These are phyloP conservation scores for Lepus timidus DNA, from an alignment of 2,113 vertebrate genomes.

Conservation along the genomic window DNA sequence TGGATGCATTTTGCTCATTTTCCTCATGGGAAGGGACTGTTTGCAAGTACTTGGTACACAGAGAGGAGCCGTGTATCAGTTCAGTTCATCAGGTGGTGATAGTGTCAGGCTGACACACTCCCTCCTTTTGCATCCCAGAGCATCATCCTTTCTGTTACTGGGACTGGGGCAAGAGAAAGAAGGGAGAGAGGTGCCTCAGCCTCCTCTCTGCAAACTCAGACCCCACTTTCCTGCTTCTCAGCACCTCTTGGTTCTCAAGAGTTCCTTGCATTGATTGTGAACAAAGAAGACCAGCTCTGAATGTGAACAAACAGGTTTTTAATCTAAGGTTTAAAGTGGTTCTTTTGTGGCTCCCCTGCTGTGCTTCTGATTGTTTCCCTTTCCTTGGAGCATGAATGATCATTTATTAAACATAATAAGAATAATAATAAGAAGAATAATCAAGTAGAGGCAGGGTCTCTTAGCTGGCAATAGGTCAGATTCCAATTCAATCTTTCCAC, in stretches of 20 bases:
- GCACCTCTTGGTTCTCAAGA: background rate
- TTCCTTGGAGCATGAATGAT: constrained; percentile 75
- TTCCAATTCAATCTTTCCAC: constrained; percentile 74
- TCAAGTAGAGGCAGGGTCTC: constrained; percentile 82
- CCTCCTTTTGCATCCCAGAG: background rate
- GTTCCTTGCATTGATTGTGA: constrained; percentile 43
- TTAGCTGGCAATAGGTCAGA: constrained; percentile 83
- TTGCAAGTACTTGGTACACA: background rate
- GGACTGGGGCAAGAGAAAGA: background rate
- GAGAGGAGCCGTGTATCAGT: background rate
- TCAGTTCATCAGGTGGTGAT: background rate
- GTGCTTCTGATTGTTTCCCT: constrained; percentile 80
- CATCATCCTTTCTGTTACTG: background rate
- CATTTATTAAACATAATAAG: constrained; percentile 83
- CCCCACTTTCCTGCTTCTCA: background rate
- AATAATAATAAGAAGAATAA: constrained; percentile 84
- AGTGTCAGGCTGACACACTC: background rate
- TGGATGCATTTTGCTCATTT: constrained; percentile 38
- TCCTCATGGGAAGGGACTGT: background rate
- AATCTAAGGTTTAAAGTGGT: constrained; percentile 74
- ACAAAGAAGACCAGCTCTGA: constrained; percentile 61
- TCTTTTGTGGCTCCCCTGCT: constrained; percentile 79
- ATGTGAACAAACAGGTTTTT: constrained; percentile 82
- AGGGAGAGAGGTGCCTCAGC: background rate
- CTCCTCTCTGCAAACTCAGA: background rate